phyloP scores from a whole-genome alignment of 2,888 invertebrate species.

The Polylopha cassiicola region DNA sequence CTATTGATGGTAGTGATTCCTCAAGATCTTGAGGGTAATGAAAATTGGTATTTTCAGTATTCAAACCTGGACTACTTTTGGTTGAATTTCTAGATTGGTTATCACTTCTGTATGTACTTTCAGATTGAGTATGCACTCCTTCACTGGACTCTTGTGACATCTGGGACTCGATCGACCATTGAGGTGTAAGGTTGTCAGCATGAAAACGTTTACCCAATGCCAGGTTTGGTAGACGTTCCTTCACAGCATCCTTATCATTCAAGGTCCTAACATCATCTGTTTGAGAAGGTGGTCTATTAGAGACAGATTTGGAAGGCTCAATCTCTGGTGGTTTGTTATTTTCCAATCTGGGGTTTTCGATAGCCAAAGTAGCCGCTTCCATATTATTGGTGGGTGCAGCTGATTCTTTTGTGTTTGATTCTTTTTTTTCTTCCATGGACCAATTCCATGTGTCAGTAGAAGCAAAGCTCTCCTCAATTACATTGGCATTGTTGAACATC shows the following conservation, averaged over 20 bases:
- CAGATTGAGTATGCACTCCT: constrained; percentile 77
- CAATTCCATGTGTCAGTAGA: constrained; percentile 79
- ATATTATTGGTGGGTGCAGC: constrained; percentile 29
- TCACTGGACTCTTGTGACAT: constrained; percentile 82
- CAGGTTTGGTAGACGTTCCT: constrained; percentile 64
- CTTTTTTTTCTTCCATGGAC: constrained; percentile 72
- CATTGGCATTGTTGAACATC: constrained; percentile 61
- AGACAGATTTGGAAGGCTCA: constrained; percentile 30
- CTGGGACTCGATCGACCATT: constrained; percentile 82
- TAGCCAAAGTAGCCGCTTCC: constrained; percentile 28
- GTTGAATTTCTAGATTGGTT: constrained; percentile 75
- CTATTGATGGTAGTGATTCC: constrained; percentile 43
- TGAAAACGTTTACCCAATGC: constrained; percentile 63
- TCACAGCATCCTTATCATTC: constrained; percentile 58
- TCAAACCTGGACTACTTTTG: constrained; percentile 64
- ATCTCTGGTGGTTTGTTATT: constrained; percentile 34
- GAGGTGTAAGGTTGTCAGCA: constrained; percentile 71
- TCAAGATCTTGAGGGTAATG: constrained; percentile 56
- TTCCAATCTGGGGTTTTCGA: constrained; percentile 31
- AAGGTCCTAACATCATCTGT: constrained; percentile 53
- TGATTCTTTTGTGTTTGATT: constrained; percentile 30
- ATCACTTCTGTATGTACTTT: constrained; percentile 78
- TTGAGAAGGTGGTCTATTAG: constrained; percentile 30
- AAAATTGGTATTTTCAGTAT: constrained; percentile 59
- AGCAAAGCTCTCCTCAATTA: constrained; percentile 78